Base-by-base conservation (phyloP, 2,888 invertebrate species). In the Cyclophora albipunctata region DNA sequence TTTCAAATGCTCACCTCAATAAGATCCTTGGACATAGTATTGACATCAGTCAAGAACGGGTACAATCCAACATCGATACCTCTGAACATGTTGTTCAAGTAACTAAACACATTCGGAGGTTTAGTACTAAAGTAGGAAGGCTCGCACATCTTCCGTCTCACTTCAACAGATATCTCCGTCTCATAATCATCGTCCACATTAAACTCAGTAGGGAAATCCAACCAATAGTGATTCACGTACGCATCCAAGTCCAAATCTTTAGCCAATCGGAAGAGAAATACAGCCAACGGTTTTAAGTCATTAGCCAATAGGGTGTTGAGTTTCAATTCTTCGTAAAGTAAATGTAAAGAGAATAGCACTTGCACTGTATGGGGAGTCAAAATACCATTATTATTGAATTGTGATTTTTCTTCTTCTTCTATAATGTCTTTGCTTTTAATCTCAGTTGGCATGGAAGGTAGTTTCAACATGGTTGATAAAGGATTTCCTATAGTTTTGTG, bases 321-420 rank as follows among this genome's bases (percentile, higher is more conserved):
- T 73, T 98, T 98, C 3, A 96, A 86, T 71, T 98, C 97, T 89
- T 98, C 98, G 68, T 98, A 98, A 0, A 97, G 90, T 37, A 98
- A 85, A 84, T 98, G 98, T 40, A 98, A 86, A 0, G 94, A 91
- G 71, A 93, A 96, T 51, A 97, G 90, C 37, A 97, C 90, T 48
- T 94, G 90, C 4, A 94, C 90, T 6, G 95, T 91, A 63, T 93
- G 92, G 0, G 92, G 90, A 64, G 95, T 96, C 2, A 97, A 81
- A 1, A 92, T 73, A 0, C 94, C 91, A 54, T 91, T 91, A 0
- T 90, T 77, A 64, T 93, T 93, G 52, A 94, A 90, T 62, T 88
- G 86, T 0, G 73, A 62, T 53, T 81, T 78, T 6, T 81, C 81
- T 4, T 60, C 54, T 3, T 59, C 51, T 7, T 75, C 73, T 0